phyloP scores from a whole-genome alignment of 2,888 invertebrate species.

The Tanytarsus gracilentus region DNA sequence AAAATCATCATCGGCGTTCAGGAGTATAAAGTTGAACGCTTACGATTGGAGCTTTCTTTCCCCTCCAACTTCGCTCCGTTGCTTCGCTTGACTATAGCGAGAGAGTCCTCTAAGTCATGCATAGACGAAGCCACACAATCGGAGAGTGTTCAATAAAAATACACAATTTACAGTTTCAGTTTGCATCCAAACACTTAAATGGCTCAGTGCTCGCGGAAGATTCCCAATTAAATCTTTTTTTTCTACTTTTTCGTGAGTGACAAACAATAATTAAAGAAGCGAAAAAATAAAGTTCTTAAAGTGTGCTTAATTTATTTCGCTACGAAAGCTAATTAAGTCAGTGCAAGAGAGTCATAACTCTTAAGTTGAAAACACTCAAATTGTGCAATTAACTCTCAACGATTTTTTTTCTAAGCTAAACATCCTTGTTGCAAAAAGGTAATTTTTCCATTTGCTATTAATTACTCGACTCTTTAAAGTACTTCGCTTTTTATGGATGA shows the following conservation, averaged over 20 bases:
- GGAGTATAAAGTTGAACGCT: conserved; percentile 2
- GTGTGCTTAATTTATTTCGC: no score
- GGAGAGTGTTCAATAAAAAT: not conserved
- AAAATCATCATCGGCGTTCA: conserved; percentile 7
- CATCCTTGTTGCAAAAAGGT: conserved; percentile 22
- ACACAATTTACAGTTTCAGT: conserved; percentile 23
- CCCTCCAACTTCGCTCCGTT: no score
- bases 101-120: conserved; percentile 16
- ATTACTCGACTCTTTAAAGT: not conserved
- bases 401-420: not conserved
- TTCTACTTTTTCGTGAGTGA: not conserved
- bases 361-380: not conserved
- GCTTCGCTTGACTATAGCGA: not conserved
- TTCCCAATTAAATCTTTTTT: not conserved
- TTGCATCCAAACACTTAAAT: conserved; percentile 2
- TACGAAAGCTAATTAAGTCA: no score
- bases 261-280: no score
- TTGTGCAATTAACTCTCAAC: not conserved
- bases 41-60: conserved; percentile 17
- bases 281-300: no score
- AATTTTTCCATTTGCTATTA: conserved; percentile 13
- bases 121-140: conserved; percentile 11
- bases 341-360: no score
- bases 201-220: not conserved
- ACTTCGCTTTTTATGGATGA: no score